Evolutionary conservation across 64 coral and sea anemone species (phyloP).

Genomic region (Orbicella faveolata): DNA sequence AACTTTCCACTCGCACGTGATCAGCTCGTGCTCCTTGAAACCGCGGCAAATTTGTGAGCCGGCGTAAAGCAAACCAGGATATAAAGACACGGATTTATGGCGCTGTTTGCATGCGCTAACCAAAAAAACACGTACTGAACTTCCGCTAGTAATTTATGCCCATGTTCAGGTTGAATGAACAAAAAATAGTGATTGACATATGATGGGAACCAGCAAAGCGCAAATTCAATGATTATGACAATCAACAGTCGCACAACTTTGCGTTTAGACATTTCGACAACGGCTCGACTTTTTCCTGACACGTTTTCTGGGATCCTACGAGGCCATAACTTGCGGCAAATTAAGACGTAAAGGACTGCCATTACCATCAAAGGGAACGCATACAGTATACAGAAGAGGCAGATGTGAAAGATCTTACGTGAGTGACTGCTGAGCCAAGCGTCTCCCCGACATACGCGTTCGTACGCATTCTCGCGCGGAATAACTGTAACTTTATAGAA

Average conservation of each 20-base stretch:
- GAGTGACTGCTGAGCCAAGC: constrained; percentile 6
- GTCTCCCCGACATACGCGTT: not conserved
- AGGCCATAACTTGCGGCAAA: constrained; percentile 56
- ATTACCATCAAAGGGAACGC: constrained; percentile 23
- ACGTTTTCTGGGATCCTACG: constrained; percentile 58
- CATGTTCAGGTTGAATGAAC: not conserved
- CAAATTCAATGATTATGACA: constrained; percentile 29
- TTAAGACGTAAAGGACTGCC: constrained; percentile 31
- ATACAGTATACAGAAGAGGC: constrained; percentile 35
- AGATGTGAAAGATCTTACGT: constrained; percentile 33
- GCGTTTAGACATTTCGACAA: constrained; percentile 19
- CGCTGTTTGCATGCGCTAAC: constrained; percentile 65
- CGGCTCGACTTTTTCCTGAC: constrained; percentile 30
- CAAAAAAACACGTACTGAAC: constrained; percentile 12
- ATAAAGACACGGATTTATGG: constrained; percentile 57
- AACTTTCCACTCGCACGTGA: too few species aligned
- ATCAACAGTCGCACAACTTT: constrained; percentile 48
- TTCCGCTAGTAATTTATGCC: not conserved
- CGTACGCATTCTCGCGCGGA: not conserved
- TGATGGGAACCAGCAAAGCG: constrained; percentile 53
- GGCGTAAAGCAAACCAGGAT: too few species aligned
- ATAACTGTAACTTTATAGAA: not conserved
- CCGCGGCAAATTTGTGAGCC: too few species aligned
- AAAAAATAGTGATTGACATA: constrained; percentile 52
- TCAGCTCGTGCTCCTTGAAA: too few species aligned